Base-by-base conservation (phyloP, 2,888 invertebrate species). In the Dasypogon diadema region DNA sequence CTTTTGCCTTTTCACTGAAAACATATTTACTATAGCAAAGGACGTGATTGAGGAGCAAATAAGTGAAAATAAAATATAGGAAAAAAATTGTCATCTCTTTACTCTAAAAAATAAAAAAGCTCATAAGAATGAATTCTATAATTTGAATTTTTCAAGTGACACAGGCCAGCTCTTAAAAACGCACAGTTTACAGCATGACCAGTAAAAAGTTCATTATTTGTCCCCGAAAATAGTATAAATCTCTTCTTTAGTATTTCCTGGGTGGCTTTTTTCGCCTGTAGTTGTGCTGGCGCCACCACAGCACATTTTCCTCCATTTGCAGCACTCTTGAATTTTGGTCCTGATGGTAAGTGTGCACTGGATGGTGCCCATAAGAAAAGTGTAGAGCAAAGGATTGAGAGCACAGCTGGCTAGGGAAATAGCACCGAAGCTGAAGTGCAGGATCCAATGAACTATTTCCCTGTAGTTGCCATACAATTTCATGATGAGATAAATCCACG, bases 311-410 rank as follows among this genome's bases (percentile, higher is more conserved):
- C 70, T 70, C 56, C 78, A 78, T 12, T 79, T 58, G 74, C 78
- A 79, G 48, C 80, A 80, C 14, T 74, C 26, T 2, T 37, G 18
- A 12, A 80, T 55, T 65, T 79, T 79, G 18, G 68, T 77, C 55
- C 79, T 81, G 21, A 81, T 46, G n/a, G 65, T 60, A 60, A 80
- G 73, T 2, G 76, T 78, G 58, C 78, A 80, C 16, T 81, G 79
- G 22, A 89, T 81, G 2, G 89, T 88, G 80, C 89, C 88, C 37
- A 88, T 87, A 5, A 90, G 83, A 79, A 90, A 90, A 1, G 90
- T 88, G 79, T 90, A 91, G 26, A 90, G 83, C 63, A 90, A 85
- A 0, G 90, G 90, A 85, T 91, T 89, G 22, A 90, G 76, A 0
- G 87, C 87, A 55, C 89, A 88, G 79, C 88, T 90, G 2, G 88